A percentile compares a stretch with the other conserved stretches of the same genome.
Evolutionary conservation across 2,888 invertebrate genomes (phyloP).

Genomic region (Drosophila parthenogenetica): DNA sequence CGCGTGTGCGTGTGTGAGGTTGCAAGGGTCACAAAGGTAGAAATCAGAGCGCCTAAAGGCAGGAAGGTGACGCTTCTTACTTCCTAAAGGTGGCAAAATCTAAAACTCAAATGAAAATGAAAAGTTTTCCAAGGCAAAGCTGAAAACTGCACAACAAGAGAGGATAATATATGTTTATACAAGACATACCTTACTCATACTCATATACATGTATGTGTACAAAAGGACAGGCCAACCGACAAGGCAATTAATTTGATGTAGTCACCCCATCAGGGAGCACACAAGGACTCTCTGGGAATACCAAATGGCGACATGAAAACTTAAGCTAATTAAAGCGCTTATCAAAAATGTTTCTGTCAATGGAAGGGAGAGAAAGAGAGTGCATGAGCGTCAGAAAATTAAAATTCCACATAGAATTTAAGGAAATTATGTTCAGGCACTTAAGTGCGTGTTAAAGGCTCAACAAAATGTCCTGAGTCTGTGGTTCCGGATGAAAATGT

Average conservation of each 20-base stretch:
- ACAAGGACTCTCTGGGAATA: slow-evolving; percentile 27
- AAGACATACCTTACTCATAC: slow-evolving; percentile 1
- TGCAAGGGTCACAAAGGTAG: slow-evolving; percentile 38
- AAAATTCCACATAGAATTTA: slow-evolving; percentile 48
- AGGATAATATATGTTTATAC: slow-evolving; percentile 19
- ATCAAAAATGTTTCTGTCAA: slow-evolving; percentile 30
- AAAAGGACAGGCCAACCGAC: slow-evolving; percentile 25
- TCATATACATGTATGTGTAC: slow-evolving; percentile 2
- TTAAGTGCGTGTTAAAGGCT: slow-evolving; percentile 54
- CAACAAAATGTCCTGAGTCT: slow-evolving; percentile 14
- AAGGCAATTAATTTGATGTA: slow-evolving; percentile 66
- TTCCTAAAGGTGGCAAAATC: slow-evolving; percentile 22
- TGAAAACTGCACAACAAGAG: slow-evolving; percentile 23
- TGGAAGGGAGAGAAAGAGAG: neutral
- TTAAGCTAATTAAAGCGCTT: slow-evolving; percentile 69
- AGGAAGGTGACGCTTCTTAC: slow-evolving; percentile 19
- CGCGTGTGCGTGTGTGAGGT: neutral
- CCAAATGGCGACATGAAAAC: slow-evolving; percentile 54
- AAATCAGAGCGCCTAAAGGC: slow-evolving; percentile 15
- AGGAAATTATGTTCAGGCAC: slow-evolving; percentile 53
- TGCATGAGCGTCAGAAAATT: slow-evolving; percentile 40
- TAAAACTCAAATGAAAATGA: slow-evolving; percentile 32
- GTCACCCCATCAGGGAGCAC: slow-evolving; percentile 47
- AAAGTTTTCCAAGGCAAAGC: slow-evolving; percentile 40
- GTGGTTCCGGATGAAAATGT: slow-evolving; percentile 18